A percentile compares a stretch with the other conserved stretches of the same genome.
Conservation (phyloP, 2,113 vertebrate genomes). For the Acrocephalus arundinaceus region DNA sequence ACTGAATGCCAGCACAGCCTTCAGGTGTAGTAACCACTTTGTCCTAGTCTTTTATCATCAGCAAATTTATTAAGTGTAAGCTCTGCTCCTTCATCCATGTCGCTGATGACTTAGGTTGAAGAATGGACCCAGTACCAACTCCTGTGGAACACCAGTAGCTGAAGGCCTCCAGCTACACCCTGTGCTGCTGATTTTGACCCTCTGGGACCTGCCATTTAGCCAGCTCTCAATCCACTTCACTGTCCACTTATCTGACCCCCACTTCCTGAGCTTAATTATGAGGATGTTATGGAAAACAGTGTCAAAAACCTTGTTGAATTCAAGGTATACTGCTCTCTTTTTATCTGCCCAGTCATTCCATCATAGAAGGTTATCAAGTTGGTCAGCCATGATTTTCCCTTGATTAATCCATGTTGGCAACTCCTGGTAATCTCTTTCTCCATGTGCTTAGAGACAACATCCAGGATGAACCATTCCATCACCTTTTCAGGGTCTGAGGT, state of each 20-base stretch:
- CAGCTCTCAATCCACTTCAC: neutral
- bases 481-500: neutral
- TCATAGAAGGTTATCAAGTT: neutral
- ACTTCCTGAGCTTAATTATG: neutral
- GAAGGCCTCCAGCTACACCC: neutral
- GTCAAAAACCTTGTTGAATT: neutral
- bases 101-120: neutral
- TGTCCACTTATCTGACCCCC: too few species aligned
- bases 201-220: neutral
- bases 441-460: neutral
- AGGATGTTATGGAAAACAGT: neutral
- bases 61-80: neutral
- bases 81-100: neutral
- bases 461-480: neutral
- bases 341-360: neutral
- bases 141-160: neutral
- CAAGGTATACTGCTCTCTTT: too few species aligned
- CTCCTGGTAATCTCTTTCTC: neutral
- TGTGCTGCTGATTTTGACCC: neutral
- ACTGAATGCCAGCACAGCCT: neutral
- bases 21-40: neutral
- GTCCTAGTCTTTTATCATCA: neutral
- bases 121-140: neutral
- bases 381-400: neutral
- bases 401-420: neutral